Evolutionary conservation across 2,797 vertebrate genomes (phyloP), one percentile per base, ranked within the genome.

Genomic region (Margarornis squamiger): DNA sequence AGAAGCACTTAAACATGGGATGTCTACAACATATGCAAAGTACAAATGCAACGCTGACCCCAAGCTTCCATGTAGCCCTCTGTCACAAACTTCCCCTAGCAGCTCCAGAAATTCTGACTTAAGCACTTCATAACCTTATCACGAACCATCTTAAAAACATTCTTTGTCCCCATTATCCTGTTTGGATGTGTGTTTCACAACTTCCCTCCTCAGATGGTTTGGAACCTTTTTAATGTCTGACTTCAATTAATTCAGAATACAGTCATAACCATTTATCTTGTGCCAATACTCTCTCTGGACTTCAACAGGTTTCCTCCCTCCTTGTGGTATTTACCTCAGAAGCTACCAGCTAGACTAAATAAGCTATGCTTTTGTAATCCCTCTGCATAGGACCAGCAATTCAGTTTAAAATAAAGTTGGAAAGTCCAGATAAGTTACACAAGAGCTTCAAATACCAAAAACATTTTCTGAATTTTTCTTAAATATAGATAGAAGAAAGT

Each of bases 161-260:
- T 87, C 86, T 96, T 96, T 97, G 95, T 95, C 83, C 52, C 57
- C 83, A 67, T 89, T 93, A 95, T 95, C 95, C 90, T 96, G 94
- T 97, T 95, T 92, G 77, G 86, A 93, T 76, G 74, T 79, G 48
- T 87, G 86, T 61, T 91, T 71, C 86, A 90, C 88, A 92, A 87
- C 83, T 94, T 96, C 94, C 95, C 93, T 79, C 59, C 67, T 92
- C 7, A 4, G 71, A 88, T 7, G 26, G 67, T 88, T 61, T 90
- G 63, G 36, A 77, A 79, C 30, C 83, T 90, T 97, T 48, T 96
- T 97, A 78, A 97, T 94, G 90, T 95, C 55, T 38, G 55, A 94
- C 93, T 97, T 96, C 95, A 96, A 63, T 94, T 94, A 97, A 90
- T 78, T 94, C 88, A 86, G 51, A 91, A 79, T 2, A 12, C 38